phyloP scores from a whole-genome alignment of 2,113 vertebrate species.

The Gnathochromis pfefferi region DNA sequence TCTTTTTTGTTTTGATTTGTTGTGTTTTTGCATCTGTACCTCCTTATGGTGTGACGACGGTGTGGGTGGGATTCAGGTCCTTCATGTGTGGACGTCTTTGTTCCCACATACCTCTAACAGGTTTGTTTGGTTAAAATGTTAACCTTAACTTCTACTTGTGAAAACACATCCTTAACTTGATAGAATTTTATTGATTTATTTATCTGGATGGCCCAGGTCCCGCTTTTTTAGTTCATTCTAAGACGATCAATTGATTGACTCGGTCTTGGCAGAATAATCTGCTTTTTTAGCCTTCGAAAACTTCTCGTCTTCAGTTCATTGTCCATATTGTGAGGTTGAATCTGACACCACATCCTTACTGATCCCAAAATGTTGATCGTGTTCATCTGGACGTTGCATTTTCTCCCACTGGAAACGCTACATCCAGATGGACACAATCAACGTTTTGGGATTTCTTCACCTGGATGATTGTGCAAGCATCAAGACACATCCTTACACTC shows the following conservation, averaged over 20 bases:
- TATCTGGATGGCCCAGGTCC: neutral
- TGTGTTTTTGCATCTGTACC: neutral
- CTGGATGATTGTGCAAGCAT: neutral
- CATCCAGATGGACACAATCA: neutral
- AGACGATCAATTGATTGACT: neutral
- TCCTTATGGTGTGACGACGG: neutral
- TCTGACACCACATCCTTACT: neutral
- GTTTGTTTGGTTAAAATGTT: neutral
- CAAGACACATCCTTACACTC: neutral
- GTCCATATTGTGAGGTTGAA: neutral
- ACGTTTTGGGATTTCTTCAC: neutral
- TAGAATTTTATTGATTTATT: neutral
- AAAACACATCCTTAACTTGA: neutral
- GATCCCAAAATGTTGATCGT: neutral
- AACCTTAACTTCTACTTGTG: neutral
- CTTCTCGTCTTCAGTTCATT: neutral
- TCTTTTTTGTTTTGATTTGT: neutral
- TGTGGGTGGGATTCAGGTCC: neutral
- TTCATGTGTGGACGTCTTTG: neutral
- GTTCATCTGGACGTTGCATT: neutral
- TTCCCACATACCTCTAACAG: neutral
- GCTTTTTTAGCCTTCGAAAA: neutral
- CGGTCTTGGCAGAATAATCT: neutral
- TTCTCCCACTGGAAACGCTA: neutral
- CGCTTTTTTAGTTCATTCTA: neutral